These are phyloP conservation scores for Aeoliscus strigatus DNA, from an alignment of 2,797 vertebrate species.

Conservation along the genomic window DNA sequence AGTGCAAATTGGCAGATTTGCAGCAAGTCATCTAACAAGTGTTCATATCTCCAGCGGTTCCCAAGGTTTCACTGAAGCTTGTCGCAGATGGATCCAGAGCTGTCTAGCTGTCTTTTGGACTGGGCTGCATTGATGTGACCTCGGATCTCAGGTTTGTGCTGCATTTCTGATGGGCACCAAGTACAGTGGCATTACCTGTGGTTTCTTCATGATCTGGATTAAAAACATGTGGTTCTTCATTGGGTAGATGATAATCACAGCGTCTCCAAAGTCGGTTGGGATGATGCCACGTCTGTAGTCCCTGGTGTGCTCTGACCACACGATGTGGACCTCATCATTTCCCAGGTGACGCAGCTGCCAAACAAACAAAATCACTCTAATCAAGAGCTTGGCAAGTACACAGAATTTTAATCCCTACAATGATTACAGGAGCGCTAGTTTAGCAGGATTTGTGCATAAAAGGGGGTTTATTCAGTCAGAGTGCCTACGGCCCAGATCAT, in stretches of 20 bases:
- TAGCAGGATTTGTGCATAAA: slow-evolving; percentile 14
- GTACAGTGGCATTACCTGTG: slow-evolving; percentile 76
- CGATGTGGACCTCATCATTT: slow-evolving; percentile 97
- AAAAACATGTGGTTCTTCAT: slow-evolving; percentile 98
- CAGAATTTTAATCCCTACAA: slow-evolving; percentile 28
- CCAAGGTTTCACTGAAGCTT: no score
- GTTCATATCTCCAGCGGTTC: no score
- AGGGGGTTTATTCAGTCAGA: slow-evolving; percentile 12
- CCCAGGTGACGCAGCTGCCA: slow-evolving; percentile 96
- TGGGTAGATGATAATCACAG: slow-evolving; percentile 94
- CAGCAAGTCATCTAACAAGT: no score
- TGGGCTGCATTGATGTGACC: no score
- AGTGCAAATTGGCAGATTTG: no score
- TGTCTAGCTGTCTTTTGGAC: no score
- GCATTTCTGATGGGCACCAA: not conserved
- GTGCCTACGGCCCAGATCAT: slow-evolving; percentile 1
- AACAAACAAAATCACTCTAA: slow-evolving; percentile 54
- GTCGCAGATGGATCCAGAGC: no score
- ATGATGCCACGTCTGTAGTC: slow-evolving; percentile 96
- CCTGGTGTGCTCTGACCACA: slow-evolving; percentile 97
- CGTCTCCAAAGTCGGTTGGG: slow-evolving; percentile 96
- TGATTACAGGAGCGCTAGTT: slow-evolving; percentile 39
- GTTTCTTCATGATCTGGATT: slow-evolving; percentile 94
- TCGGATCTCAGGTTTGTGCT: no score
- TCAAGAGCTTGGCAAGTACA: slow-evolving; percentile 36